A percentile compares a stretch with the other conserved stretches of the same genome.
Conservation (phyloP, 1,140 invertebrate species). For the Tetragnatha versicolor region DNA sequence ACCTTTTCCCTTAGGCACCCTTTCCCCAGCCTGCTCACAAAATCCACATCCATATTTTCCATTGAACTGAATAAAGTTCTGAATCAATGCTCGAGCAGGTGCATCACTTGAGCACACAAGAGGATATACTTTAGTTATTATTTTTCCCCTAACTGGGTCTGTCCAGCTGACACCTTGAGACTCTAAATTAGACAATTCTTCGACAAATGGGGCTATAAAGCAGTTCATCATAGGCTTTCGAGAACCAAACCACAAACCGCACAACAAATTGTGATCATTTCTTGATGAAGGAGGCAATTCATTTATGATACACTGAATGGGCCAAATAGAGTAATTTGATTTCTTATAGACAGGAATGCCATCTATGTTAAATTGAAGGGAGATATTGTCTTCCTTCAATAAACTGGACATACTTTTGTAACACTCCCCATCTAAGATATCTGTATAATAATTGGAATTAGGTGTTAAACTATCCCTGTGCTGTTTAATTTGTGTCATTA, state of each 20-base stretch:
- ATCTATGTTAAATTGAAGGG: constrained; percentile 3
- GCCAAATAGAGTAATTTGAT: not conserved
- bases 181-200: not conserved
- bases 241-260: constrained; percentile 10
- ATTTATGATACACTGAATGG: constrained; percentile 4
- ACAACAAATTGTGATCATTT: not conserved
- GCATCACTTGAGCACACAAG: not conserved
- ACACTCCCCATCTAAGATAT: too few relatives aligned
- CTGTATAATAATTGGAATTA: too few relatives aligned
- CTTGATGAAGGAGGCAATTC: not conserved
- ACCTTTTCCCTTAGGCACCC: not conserved
- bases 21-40: not conserved
- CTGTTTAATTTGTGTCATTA: too few relatives aligned
- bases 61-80: not conserved
- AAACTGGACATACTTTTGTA: too few relatives aligned
- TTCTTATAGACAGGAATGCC: not conserved
- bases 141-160: not conserved
- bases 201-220: not conserved
- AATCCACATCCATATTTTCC: constrained; percentile 1
- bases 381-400: too few relatives aligned
- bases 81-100: not conserved
- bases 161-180: not conserved
- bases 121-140: not conserved
- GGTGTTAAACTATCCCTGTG: too few relatives aligned
- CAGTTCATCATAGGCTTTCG: not conserved